Base-by-base conservation (phyloP, 2,797 vertebrate species). In the Alfaro cultratus region DNA sequence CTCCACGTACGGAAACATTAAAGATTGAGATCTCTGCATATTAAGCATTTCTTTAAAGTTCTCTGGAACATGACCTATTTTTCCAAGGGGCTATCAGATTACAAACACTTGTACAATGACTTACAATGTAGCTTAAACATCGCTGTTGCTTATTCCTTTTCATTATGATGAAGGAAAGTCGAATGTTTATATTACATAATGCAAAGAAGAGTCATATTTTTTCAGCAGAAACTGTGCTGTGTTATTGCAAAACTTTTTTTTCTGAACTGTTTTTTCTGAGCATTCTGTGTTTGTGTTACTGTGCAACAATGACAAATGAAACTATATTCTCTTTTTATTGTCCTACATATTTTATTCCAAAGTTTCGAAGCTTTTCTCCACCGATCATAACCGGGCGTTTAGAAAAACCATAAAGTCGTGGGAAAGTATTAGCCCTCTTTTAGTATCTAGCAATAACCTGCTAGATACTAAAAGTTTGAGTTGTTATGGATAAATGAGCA, bases 81-180 rank as follows among this genome's bases (percentile, higher is more conserved):
- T 46, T 70, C 23, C 10, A 6, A 77, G 75, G 31, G 73, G 31
- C 77, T 31, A 75, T 77, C 67, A 55, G 74, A 78, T 15, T 1
- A 43, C 41, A 53, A 45, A 77, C 13, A 51, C 41, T n/a, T 23
- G 13, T 13, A 77, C 68, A 9, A 41, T 23, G 36, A 45, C 21
- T 75, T 67, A 55, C 26, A 77, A 29, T 39, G 53, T 11, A 62
- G 36, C n/a, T 16, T 29, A 47, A 36, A 34, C 21, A 39, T 76
- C 71, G 21, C 23, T 41, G 31, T 26, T 68, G 39, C 26, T 74
- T 47, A 51, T 55, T 36, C 57, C 29, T 16, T 62, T 62, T 62
- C 26, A 29, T 36, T 12, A 26, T 45, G 49, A 34, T 5, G 12
- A 49, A 6, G 9, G 64, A 75, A 5, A 55, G 1, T 18, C 67